Evolutionary conservation across 1,140 invertebrate species (phyloP).

Genomic region (Lanistes nyassanus): DNA sequence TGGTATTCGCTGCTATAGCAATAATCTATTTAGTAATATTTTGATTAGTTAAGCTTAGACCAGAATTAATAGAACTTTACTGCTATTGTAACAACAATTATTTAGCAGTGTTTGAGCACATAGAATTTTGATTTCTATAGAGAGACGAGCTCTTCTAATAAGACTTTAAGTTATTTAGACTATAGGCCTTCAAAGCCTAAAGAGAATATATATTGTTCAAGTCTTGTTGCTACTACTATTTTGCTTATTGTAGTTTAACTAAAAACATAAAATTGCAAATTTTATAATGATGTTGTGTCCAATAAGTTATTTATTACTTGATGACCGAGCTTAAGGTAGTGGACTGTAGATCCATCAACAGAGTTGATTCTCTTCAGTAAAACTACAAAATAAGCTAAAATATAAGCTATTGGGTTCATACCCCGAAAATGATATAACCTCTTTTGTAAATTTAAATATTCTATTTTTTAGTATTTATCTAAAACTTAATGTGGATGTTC

Average conservation of each 20-base stretch:
- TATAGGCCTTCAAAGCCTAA: slow-evolving; percentile 24
- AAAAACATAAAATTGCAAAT: too few species aligned
- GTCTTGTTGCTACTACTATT: not conserved
- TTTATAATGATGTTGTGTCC: too few species aligned
- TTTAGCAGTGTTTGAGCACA: slow-evolving; percentile 12
- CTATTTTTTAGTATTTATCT: not conserved
- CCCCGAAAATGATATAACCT: slow-evolving; percentile 2
- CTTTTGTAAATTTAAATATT: slow-evolving; percentile 6
- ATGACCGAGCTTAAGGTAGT: too few species aligned
- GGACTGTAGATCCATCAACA: too few species aligned
- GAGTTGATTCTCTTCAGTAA: too few species aligned
- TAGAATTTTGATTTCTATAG: slow-evolving; percentile 19
- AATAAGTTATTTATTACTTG: too few species aligned
- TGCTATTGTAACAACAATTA: too few species aligned
- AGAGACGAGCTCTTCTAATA: slow-evolving; percentile 5
- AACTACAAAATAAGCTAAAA: not conserved
- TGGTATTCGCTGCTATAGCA: too few species aligned
- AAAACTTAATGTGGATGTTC: slow-evolving; percentile 7
- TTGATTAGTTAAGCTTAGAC: too few species aligned
- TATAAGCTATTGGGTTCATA: slow-evolving; percentile 13
- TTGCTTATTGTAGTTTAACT: too few species aligned
- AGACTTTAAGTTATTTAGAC: slow-evolving; percentile 21
- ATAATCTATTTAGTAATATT: too few species aligned
- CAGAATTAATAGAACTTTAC: too few species aligned
- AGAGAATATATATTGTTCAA: not conserved